Conservation (phyloP, 2,113 vertebrate genomes). For the Origma solitaria region DNA sequence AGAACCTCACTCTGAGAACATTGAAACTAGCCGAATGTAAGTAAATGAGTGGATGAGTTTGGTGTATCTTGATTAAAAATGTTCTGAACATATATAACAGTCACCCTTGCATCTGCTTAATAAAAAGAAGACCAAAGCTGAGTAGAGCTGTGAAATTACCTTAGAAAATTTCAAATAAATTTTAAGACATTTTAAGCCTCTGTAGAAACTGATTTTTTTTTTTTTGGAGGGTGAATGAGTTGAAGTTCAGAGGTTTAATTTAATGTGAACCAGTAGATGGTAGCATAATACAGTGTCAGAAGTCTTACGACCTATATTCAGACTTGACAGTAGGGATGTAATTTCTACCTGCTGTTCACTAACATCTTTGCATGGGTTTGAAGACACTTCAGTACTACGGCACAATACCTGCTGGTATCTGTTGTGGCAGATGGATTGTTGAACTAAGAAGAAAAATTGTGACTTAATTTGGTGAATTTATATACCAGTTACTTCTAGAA, state of each 20-base stretch:
- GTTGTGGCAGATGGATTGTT: background rate
- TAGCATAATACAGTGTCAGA: slow-evolving; percentile 30
- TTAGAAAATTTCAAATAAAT: background rate
- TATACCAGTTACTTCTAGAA: background rate
- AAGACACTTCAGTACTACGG: background rate
- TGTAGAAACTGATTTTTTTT: background rate
- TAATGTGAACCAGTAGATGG: slow-evolving; percentile 4
- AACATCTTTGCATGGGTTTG: background rate
- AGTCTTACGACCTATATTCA: background rate
- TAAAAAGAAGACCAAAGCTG: background rate
- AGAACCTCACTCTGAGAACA: slow-evolving; percentile 81
- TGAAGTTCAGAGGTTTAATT: background rate
- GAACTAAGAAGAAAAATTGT: background rate
- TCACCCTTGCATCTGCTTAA: background rate
- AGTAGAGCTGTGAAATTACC: background rate
- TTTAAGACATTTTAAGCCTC: no score
- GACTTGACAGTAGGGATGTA: background rate
- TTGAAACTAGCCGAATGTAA: slow-evolving; percentile 98
- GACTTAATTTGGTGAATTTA: background rate
- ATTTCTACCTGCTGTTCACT: background rate
- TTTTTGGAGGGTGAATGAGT: background rate
- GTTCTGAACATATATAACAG: background rate
- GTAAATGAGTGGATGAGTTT: slow-evolving; percentile 58
- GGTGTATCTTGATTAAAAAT: background rate
- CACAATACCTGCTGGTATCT: background rate